These are phyloP conservation scores for Lagorchestes hirsutus DNA, from an alignment of 2,797 vertebrate species.

Conservation along the genomic window DNA sequence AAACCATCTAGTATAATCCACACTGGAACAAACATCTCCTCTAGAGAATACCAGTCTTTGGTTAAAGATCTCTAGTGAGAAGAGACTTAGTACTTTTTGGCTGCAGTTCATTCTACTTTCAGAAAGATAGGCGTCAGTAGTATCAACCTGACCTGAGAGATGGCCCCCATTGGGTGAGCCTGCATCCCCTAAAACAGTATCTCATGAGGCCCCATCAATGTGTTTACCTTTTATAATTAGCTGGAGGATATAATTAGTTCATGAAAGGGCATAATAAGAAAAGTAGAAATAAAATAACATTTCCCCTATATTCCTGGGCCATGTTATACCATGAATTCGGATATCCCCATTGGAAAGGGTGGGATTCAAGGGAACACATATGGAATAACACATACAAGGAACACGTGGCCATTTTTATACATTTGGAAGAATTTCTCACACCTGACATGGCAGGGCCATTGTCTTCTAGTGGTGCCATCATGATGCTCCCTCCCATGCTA, in stretches of 20 bases:
- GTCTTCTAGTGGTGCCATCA: background rate
- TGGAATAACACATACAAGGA: background rate
- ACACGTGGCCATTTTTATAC: background rate
- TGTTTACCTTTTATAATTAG: background rate
- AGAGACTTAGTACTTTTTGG: background rate
- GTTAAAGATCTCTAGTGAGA: background rate
- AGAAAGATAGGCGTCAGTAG: background rate
- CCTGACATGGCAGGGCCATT: background rate
- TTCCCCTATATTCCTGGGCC: background rate
- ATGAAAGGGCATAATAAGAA: background rate
- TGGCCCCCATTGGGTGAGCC: background rate
- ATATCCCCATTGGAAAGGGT: background rate
- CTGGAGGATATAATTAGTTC: background rate
- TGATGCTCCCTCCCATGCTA: background rate
- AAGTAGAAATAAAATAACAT: background rate
- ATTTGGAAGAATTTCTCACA: background rate
- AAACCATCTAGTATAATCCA: background rate
- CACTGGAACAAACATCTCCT: background rate
- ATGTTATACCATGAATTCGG: background rate
- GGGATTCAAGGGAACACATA: background rate
- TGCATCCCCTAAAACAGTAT: background rate
- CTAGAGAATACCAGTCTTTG: background rate
- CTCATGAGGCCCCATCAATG: background rate
- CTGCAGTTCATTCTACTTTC: background rate
- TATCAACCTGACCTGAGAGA: background rate